These are phyloP conservation scores for Anguilla obscura DNA, from an alignment of 2,797 vertebrate genomes.

Conservation along the genomic window DNA sequence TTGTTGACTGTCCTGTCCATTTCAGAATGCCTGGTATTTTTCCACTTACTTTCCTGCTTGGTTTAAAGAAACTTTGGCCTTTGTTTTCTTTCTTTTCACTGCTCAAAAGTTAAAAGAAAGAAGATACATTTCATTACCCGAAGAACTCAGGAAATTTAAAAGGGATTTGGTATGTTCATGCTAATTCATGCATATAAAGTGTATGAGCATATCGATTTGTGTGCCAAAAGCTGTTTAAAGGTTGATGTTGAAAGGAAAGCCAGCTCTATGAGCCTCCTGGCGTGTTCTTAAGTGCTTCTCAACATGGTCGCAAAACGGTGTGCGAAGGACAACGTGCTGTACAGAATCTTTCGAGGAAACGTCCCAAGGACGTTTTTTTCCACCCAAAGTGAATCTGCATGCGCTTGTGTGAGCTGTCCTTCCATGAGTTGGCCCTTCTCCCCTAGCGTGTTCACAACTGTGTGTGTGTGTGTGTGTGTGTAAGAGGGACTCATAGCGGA, in stretches of 20 bases:
- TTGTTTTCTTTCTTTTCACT: not conserved
- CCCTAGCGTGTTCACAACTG: not conserved
- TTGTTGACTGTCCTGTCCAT: not conserved
- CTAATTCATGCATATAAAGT: not conserved
- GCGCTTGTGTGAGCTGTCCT: not conserved
- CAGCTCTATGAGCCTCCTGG: not conserved
- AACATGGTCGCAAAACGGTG: not conserved
- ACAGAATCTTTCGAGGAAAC: not conserved
- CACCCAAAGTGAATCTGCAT: not conserved
- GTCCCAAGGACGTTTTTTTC: not conserved
- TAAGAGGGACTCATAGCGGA: not conserved
- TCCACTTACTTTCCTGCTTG: not conserved
- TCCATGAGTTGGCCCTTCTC: not conserved
- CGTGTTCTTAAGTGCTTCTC: not conserved
- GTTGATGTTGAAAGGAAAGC: not conserved
- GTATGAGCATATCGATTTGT: not conserved
- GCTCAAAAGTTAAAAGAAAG: not conserved
- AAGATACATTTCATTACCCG: not conserved
- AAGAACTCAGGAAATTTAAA: not conserved
- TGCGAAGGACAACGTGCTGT: not conserved
- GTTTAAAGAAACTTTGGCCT: not conserved
- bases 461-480: not conserved
- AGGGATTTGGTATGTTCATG: not conserved
- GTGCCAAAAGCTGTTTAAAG: not conserved
- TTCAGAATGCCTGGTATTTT: not conserved